Percentiles rank a stretch among this genome's conserved stretches.
phyloP scores from a whole-genome alignment of 2,888 invertebrate genomes.

The Acanthococcus lagerstroemiae region DNA sequence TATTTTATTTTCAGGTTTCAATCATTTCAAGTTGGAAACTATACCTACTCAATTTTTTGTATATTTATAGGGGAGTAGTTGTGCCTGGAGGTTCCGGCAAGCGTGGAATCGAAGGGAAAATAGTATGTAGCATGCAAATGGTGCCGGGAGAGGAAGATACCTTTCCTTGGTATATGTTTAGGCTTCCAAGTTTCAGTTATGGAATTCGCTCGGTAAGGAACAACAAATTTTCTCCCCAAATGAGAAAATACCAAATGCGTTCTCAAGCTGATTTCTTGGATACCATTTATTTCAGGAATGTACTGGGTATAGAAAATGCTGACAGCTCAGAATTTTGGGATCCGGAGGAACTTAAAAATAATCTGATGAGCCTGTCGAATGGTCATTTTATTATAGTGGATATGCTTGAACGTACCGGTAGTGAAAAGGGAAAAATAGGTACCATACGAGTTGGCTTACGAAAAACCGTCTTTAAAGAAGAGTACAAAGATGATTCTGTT shows the following conservation, averaged over 20 bases:
- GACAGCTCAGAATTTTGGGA: constrained; percentile 25
- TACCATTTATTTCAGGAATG: constrained; percentile 34
- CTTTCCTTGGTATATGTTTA: constrained; percentile 93
- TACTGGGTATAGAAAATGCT: constrained; percentile 35
- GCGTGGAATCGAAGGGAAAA: constrained; percentile 92
- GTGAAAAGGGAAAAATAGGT: constrained; percentile 86
- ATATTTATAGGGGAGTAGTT: constrained; percentile 67
- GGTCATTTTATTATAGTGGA: constrained; percentile 78
- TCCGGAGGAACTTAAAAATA: neutral
- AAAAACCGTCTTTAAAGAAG: constrained; percentile 65
- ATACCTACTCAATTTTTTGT: neutral
- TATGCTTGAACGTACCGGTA: constrained; percentile 96
- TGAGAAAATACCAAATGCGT: no score
- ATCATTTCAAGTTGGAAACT: no score
- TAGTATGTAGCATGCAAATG: constrained; percentile 84
- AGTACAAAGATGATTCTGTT: constrained; percentile 42
- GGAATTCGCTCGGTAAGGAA: constrained; percentile 70
- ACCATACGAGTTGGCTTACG: constrained; percentile 97
- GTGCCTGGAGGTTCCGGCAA: constrained; percentile 97
- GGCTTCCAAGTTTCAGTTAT: constrained; percentile 95
- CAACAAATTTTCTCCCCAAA: no score
- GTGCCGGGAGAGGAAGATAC: constrained; percentile 82
- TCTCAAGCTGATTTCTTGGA: no score
- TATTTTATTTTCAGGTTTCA: no score
- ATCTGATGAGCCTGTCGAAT: neutral